Evolutionary conservation across 2,797 vertebrate genomes (phyloP), one percentile per base, ranked within the genome.

Genomic region (Tragopan temminckii): DNA sequence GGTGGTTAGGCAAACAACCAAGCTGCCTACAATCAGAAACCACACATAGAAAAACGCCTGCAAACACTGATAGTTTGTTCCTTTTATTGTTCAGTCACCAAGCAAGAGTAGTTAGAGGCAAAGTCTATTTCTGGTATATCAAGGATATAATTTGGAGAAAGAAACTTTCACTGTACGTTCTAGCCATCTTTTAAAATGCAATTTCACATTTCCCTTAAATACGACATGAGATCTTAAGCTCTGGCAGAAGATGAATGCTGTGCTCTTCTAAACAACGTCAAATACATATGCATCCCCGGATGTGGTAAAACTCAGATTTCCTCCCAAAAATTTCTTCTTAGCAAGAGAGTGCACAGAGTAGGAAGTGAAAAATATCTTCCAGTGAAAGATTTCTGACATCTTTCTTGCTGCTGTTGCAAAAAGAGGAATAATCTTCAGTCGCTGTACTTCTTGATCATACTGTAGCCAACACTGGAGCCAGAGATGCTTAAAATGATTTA

Each of bases 81-180:
- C 59, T 63, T 46, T 29, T 21, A 1, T n/a, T 50, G 72, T 77
- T 70, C 71, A 20, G 33, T 81, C 91, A 80, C 88, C 64, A 55
- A 24, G 66, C 36, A 43, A 58, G 82, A 58, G 67, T 11, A 52
- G 42, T 85, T 85, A 80, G 79, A 93, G 62, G n/a, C 33, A 9
- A 80, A 66, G 71, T 20, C 87, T 97, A 96, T 97, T 97, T 92
- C 88, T 92, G 88, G 75, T 53, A 38, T 46, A 27, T 36, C 77
- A 77, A 42, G 94, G 89, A 33, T 95, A 63, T 96, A 93, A 96
- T 97, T 96, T 95, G 82, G 80, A 93, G 89, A 64, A 78, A 88
- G 92, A 87, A 95, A 57, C 84, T 91, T 17, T 16, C 0, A 1
- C 71, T 95, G 23, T 90, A 52, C 45, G 45, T 79, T 85, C 62